Evolutionary conservation across 2,113 vertebrate species (phyloP), one percentile per base, ranked within the genome.

Genomic region (Crotalus helleri): DNA sequence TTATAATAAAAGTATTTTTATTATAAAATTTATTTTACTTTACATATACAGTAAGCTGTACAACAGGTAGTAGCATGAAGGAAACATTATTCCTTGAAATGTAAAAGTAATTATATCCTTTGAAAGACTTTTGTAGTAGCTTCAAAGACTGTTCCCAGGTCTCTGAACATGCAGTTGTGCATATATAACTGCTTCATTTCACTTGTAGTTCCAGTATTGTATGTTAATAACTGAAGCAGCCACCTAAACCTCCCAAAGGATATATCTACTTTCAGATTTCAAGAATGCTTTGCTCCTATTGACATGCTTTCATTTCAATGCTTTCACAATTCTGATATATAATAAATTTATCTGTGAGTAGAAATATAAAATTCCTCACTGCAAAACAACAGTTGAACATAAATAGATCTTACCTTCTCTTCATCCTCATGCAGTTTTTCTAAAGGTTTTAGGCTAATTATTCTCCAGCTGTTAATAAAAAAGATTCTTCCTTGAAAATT

Each of bases 391-490:
- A 17, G 53, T 19, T 96, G 93, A 94, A 94, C 92, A 93, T 93
- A 95, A 97, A 95, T 24, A 85, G n/a, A 91, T 19, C 97, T 94
- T 98, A 98, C 98, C 98, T 98, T 97, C 91, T 97, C 97, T 94
- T 97, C 96, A 90, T 97, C 96, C 92, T 94, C 61, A 57, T 96
- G 93, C 85, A 64, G 93, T 88, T 96, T 93, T 90, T 96, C 94
- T 94, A 98, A 91, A 95, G 97, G 96, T 3, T 97, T 97, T 90
- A 97, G 92, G 93, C 97, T 96, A 94, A 98, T 94, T 94, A 97
- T 95, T 94, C 98, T 98, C 99, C 99, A 99, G 94, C 99, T 99
- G 97, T 95, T 94, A 93, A 92, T 33, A 92, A 94, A 44, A 46
- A 94, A 92, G 15, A n/a, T 93, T 94, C 94, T 57, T 91, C 1